Evolutionary conservation across 2,797 vertebrate genomes (phyloP), one percentile per base, ranked within the genome.

Genomic region (Zenarchopterus dispar): DNA sequence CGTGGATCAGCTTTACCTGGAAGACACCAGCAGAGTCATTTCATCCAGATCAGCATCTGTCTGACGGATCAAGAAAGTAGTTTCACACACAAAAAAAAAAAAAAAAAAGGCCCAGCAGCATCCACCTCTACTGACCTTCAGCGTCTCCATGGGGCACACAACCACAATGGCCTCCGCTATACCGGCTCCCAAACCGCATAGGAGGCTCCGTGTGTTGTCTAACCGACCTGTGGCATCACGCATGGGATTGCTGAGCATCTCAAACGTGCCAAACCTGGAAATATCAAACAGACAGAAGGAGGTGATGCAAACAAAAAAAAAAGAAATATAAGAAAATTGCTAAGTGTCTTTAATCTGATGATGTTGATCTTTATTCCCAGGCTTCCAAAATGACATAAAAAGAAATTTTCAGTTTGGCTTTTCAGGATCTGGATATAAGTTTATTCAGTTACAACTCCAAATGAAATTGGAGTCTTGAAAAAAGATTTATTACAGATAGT

Each of bases 1-100:
- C 95, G 39, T 94, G 93, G 80, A 95, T 95, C 80, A 95, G 70
- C 89, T 95, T 95, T 54, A 95, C 94, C 95, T 95, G 78, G 2
- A 60, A 50, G 49, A 68, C 0, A 3, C 13, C 2, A 17, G 33
- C 31, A 18, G 41, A 52, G 2, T 3, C 6, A 5, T 49, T 62
- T 56, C 11, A 39, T 52, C 61, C 18, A 36, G 31, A 45, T 24
- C 3, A 23, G 11, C 3, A 23, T 2, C 36, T 58, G 50, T 2
- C 19, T 5, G 26, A 43, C 1, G 8, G 28, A 31, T 7, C 28
- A 9, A n/a, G 22, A 6, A 39, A 24, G 17, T 0, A 43, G 8
- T 4, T 48, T 56, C 4, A 2, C 3, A 15, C 1, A 46, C 13
- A 22, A 11, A 45, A 42, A 21, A 15, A 15, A n/a, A 45, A 52